Conservation (phyloP, 2,797 vertebrate species). For the Silurus aristotelis region DNA sequence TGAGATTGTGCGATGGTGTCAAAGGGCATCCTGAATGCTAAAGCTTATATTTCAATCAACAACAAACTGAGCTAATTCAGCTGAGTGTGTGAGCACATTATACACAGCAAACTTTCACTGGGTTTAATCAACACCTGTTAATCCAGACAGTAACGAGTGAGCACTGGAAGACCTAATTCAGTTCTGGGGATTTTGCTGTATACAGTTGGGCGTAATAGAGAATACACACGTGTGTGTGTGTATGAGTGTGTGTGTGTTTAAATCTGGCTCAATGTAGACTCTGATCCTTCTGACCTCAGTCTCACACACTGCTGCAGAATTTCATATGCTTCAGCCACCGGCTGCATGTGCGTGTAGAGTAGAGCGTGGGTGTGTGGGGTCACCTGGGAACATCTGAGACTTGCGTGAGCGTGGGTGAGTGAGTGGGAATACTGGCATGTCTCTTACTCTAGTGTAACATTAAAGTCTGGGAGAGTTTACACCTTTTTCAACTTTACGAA, state of each 20-base stretch:
- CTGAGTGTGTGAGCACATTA: background rate
- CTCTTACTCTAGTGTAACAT: slow-evolving; percentile 24
- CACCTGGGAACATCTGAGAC: slow-evolving; percentile 42
- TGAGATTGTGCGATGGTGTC: background rate
- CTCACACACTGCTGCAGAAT: slow-evolving; percentile 71
- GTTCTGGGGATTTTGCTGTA: background rate
- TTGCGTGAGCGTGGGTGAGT: slow-evolving; percentile 19
- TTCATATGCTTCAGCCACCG: slow-evolving; percentile 58
- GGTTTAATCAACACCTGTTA: background rate
- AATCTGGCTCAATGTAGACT: slow-evolving; percentile 63
- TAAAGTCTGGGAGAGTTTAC: slow-evolving; percentile 20
- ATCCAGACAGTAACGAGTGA: background rate
- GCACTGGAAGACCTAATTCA: background rate
- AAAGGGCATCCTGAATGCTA: background rate
- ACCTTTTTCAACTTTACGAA: background rate
- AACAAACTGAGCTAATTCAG: background rate
- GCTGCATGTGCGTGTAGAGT: slow-evolving; percentile 46
- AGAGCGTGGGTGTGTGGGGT: slow-evolving; percentile 21
- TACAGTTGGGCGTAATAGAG: background rate
- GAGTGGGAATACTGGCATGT: slow-evolving; percentile 29
- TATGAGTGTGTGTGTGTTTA: slow-evolving; percentile 35
- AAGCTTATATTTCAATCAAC: background rate
- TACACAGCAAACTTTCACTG: background rate
- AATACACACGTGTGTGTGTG: slow-evolving; percentile 16
- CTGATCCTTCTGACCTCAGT: slow-evolving; percentile 67